Conservation (phyloP, 2,888 invertebrate genomes). For the Thecocarcelia acutangulata region DNA sequence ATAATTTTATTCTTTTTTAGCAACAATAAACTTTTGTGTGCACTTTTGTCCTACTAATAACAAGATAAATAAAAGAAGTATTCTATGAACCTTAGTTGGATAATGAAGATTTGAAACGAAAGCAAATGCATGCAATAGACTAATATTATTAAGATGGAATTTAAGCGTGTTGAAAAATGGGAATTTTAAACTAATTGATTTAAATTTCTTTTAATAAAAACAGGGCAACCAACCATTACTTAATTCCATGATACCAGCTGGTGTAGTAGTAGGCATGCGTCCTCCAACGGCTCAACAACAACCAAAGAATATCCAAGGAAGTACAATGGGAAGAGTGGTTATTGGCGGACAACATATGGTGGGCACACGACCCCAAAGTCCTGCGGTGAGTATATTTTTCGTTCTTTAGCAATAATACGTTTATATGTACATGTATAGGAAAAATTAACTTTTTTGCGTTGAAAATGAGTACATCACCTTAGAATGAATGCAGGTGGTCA, state of each 20-base stretch:
- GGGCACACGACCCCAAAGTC: conserved; percentile 90
- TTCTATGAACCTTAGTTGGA: conserved; percentile 13
- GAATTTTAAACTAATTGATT: conserved; percentile 7
- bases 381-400: conserved; percentile 82
- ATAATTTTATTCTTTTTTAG: conserved; percentile 1
- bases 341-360: conserved; percentile 92
- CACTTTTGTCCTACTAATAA: conserved; percentile 24
- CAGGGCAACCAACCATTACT: conserved; percentile 84
- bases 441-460: conserved; percentile 6
- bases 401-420: not conserved
- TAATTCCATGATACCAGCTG: conserved; percentile 86
- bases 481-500: conserved; percentile 19
- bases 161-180: conserved; percentile 12
- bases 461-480: conserved; percentile 14
- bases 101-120: conserved; percentile 44
- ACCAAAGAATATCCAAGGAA: conserved; percentile 86
- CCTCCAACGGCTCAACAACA: conserved; percentile 86
- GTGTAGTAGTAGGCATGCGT: conserved; percentile 92
- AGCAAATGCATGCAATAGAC: conserved; percentile 68
- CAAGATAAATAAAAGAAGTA: not conserved
- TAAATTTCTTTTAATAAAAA: conserved; percentile 22
- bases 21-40: conserved; percentile 19
- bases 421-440: not conserved
- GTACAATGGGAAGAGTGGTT: conserved; percentile 91
- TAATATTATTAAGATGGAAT: conserved; percentile 38